Percentiles rank a stretch among this genome's conserved stretches.
Evolutionary conservation across 1,140 invertebrate genomes (phyloP).

Genomic region (Lordiphosa clarofinis): DNA sequence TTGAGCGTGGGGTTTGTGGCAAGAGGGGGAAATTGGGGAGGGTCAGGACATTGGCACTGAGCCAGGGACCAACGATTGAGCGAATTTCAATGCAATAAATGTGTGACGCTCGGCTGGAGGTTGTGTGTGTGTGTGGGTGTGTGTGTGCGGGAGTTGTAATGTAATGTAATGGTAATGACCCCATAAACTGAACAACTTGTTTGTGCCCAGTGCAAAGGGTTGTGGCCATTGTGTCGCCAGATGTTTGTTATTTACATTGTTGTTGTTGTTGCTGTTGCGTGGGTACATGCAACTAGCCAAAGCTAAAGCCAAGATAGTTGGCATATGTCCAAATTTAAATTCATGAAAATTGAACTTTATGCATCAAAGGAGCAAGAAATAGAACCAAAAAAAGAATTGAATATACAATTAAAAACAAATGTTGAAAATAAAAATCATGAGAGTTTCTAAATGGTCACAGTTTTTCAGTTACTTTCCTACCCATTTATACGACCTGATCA

Average conservation of each 20-base stretch:
- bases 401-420: too few relatives aligned
- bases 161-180: constrained; percentile 77
- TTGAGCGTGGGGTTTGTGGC: background rate
- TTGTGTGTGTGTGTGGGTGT: constrained; percentile 28
- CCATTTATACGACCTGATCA: too few relatives aligned
- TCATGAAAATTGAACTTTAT: constrained; percentile 8
- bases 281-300: background rate
- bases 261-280: constrained; percentile 20
- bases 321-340: constrained; percentile 13
- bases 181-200: constrained; percentile 77
- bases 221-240: constrained; percentile 60
- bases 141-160: constrained; percentile 37
- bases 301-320: constrained; percentile 9
- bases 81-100: constrained; percentile 75
- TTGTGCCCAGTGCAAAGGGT: constrained; percentile 66
- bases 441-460: too few relatives aligned
- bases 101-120: constrained; percentile 51
- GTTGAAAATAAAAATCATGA: too few relatives aligned
- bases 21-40: background rate
- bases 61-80: constrained; percentile 67
- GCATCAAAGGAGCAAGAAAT: constrained; percentile 2
- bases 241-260: constrained; percentile 24
- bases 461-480: too few relatives aligned
- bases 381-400: too few relatives aligned
- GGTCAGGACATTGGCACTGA: constrained; percentile 44